Conservation (phyloP, 1,140 invertebrate genomes). For the Eumeta japonica region DNA sequence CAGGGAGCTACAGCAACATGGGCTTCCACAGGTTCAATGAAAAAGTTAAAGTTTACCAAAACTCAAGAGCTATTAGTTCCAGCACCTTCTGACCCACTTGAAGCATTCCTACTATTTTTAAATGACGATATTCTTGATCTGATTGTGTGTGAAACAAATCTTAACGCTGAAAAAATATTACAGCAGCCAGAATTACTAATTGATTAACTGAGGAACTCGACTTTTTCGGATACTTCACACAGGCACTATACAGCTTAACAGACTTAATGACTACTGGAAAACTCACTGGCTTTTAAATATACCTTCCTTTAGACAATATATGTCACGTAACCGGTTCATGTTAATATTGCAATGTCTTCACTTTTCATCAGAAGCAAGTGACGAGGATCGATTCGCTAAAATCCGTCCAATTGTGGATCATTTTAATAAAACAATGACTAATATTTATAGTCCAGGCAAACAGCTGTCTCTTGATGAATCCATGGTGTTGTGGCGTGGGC, state of each 20-base stretch:
- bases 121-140: constrained; percentile 14
- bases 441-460: constrained; percentile 27
- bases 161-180: constrained; percentile 13
- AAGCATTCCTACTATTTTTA: constrained; percentile 15
- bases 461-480: constrained; percentile 36
- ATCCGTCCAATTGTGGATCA: constrained; percentile 14
- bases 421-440: constrained; percentile 22
- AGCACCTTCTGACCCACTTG: constrained; percentile 14
- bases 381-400: constrained; percentile 15
- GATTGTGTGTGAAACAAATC: constrained; percentile 9
- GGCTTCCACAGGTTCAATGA: no score
- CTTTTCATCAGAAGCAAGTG: constrained; percentile 14
- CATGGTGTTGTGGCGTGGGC: constrained; percentile 36
- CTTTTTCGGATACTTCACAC: constrained; percentile 29
- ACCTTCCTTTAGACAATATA: constrained; percentile 20
- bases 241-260: constrained; percentile 23
- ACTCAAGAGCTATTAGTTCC: constrained; percentile 11
- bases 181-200: constrained; percentile 18
- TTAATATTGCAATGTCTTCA: constrained; percentile 24
- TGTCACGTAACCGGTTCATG: constrained; percentile 28
- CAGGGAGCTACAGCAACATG: no score
- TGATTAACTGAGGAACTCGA: constrained; percentile 21
- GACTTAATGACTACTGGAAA: constrained; percentile 31
- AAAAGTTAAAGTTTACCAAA: no score
- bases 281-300: constrained; percentile 23